Evolutionary conservation across 2,888 invertebrate species (phyloP).

Genomic region (Torymus texanus): DNA sequence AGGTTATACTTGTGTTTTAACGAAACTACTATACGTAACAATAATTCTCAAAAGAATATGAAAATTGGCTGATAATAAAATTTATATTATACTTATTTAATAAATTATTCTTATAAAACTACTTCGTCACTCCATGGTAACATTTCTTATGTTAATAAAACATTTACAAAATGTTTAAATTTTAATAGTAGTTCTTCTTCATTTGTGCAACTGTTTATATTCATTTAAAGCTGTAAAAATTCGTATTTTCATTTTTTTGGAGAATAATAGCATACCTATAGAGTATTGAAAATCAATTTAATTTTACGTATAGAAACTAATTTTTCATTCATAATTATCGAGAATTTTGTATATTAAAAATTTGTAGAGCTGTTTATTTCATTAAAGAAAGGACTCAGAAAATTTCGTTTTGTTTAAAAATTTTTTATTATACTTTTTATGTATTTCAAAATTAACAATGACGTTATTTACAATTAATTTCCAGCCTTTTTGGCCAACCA

Average conservation of each 20-base stretch:
- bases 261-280: too few relatives aligned
- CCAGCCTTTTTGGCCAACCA: constrained; percentile 76
- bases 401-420: constrained; percentile 18
- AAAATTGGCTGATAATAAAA: constrained; percentile 32
- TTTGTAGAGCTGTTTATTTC: constrained; percentile 5
- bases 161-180: constrained; percentile 22
- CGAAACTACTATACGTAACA: constrained; percentile 24
- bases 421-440: constrained; percentile 27
- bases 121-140: constrained; percentile 30
- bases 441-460: constrained; percentile 21
- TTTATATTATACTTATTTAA: constrained; percentile 54
- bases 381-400: constrained; percentile 2
- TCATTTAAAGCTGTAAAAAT: not conserved
- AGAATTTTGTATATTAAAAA: too few relatives aligned
- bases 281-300: too few relatives aligned
- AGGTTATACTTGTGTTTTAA: constrained; percentile 48
- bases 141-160: constrained; percentile 47
- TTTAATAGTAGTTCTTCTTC: constrained; percentile 5
- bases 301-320: not conserved
- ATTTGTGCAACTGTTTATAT: not conserved
- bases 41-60: constrained; percentile 23
- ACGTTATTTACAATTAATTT: constrained; percentile 41
- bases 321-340: too few relatives aligned
- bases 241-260: not conserved
- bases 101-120: constrained; percentile 54